Evolutionary conservation across 2,113 vertebrate genomes (phyloP).

Genomic region (Falcunculus frontatus): DNA sequence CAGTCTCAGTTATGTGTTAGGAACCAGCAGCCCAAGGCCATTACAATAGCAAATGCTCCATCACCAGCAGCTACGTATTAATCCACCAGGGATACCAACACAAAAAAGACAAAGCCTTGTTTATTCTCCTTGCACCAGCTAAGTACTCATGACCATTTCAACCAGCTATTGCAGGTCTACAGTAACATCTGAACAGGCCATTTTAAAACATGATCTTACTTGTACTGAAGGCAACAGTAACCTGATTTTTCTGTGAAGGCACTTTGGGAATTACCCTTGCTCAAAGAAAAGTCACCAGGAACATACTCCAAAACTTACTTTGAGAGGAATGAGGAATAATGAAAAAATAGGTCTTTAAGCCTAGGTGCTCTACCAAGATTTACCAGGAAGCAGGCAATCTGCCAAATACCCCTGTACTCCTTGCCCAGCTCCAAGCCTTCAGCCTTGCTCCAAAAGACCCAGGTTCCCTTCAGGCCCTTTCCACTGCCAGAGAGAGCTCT

Average conservation of each 20-base stretch:
- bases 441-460: neutral
- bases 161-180: neutral
- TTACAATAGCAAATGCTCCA: neutral
- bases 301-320: neutral
- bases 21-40: neutral
- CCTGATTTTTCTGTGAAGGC: neutral
- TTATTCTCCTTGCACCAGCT: neutral
- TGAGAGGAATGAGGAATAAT: neutral
- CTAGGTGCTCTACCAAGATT: neutral
- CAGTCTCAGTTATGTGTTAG: neutral
- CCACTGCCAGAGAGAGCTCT: neutral
- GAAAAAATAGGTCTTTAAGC: neutral
- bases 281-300: neutral
- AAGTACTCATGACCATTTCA: neutral
- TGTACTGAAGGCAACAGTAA: neutral
- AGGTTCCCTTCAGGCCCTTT: neutral
- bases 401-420: neutral
- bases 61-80: neutral
- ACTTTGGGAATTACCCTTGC: neutral
- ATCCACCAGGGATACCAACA: neutral
- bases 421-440: neutral
- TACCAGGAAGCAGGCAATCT: neutral
- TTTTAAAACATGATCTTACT: neutral
- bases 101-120: neutral
- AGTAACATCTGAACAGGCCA: neutral